Base-by-base conservation (phyloP, 2,113 vertebrate genomes). In the Urocitellus parryii region DNA sequence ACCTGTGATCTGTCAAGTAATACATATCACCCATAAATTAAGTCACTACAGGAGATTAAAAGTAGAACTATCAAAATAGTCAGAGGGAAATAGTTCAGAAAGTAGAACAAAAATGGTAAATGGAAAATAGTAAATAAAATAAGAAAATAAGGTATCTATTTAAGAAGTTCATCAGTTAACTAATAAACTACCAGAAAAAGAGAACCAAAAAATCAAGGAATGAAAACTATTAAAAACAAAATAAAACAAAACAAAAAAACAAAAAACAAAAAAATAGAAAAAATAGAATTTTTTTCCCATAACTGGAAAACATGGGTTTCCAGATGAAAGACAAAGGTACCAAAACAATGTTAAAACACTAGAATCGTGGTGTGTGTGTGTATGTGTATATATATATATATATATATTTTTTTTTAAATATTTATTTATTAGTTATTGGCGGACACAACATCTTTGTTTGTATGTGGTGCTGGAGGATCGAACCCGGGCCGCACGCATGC, bases 51-150 rank as follows among this genome's bases (percentile, higher is more conserved):
- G 73, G 24, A 63, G 63, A 65, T 39, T 89, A 65, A 77, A 89
- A 77, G 70, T 74, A 61, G 56, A 89, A 63, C 61, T 63, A 24
- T 76, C 56, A 88, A 58, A 63, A 88, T 77, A 65, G 61, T 88
- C 18, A 63, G 34, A 48, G 65, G 22, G 39, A 77, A 48, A 42
- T 22, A 42, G 39, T 89, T 22, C 82, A 68, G 16, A 51, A 68
- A 42, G 39, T 51, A 48, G 5, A 51, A n/a, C 42, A 85, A 25
- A 61, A 68, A 34, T 48, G 48, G 4, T 48, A 48, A 48, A 48
- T 67, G 42, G 63, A n/a, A 85, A 85, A 70, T 37, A 85, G 65
- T 53, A 53, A 85, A n/a, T 81, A 61, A 58, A 81, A 61, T 81
- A 39, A 45, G 39, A 48, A 87, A 73, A 58, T 45, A 76, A 63